These are phyloP conservation scores for Hiodon alosoides DNA, from an alignment of 2,113 vertebrate genomes.

Conservation along the genomic window DNA sequence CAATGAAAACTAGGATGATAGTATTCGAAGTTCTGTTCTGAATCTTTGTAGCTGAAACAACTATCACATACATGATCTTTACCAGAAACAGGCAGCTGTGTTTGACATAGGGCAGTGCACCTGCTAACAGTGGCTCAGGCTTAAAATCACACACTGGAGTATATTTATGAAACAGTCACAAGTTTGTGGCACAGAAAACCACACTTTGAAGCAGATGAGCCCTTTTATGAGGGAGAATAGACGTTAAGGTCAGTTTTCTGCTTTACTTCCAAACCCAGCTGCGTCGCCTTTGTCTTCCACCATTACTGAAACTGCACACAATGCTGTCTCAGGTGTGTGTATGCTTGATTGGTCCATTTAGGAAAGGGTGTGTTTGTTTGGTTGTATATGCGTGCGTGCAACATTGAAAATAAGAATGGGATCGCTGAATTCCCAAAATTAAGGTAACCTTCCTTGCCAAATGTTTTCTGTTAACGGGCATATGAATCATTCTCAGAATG, in stretches of 20 bases:
- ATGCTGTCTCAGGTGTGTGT: slow-evolving; percentile 57
- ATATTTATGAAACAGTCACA: slow-evolving; percentile 36
- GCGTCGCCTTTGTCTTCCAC: slow-evolving; percentile 39
- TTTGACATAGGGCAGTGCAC: not conserved
- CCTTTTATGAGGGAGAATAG: slow-evolving; percentile 54
- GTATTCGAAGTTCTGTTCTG: too few species aligned
- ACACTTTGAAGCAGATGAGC: slow-evolving; percentile 28
- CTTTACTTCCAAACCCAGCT: slow-evolving; percentile 65
- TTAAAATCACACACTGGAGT: slow-evolving; percentile 7
- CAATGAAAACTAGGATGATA: too few species aligned
- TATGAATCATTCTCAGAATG: not conserved
- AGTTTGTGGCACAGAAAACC: not conserved
- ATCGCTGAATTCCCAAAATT: not conserved
- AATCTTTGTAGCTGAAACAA: too few species aligned
- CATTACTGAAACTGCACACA: slow-evolving; percentile 50
- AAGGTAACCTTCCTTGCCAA: slow-evolving; percentile 21
- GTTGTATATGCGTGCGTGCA: slow-evolving; percentile 5
- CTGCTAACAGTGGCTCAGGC: not conserved
- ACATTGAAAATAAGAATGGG: slow-evolving; percentile 4
- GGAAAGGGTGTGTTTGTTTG: slow-evolving; percentile 21
- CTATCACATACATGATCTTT: not conserved
- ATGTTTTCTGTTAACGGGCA: not conserved
- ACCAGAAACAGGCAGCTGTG: not conserved
- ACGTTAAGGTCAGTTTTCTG: slow-evolving; percentile 54
- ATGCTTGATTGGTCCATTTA: slow-evolving; percentile 37